Evolutionary conservation across 2,113 vertebrate genomes (phyloP), one percentile per base, ranked within the genome.

Genomic region (Orthonyx spaldingii): DNA sequence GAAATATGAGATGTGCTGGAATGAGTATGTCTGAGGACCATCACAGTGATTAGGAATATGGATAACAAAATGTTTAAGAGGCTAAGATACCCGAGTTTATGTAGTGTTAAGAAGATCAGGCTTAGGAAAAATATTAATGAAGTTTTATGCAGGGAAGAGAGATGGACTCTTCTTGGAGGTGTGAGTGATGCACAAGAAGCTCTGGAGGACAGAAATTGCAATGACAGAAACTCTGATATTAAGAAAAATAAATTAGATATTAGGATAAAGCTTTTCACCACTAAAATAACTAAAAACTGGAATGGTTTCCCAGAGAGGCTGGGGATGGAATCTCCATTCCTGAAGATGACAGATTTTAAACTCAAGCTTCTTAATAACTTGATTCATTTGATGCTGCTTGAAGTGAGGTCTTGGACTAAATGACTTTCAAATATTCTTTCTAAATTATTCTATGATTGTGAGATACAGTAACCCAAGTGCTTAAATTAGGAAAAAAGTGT

Each of bases 1-100:
- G 37, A 84, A 70, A 82, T 22, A 37, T 3, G 42, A n/a, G 44
- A 18, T 0, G 0, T 60, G 8, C 11, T 47, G 6, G 20, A 85
- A 30, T 71, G 12, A 79, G 8, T 16, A n/a, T 13, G 52, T 16
- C 41, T 86, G 39, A 76, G 23, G 71, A 59, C 3, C 11, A 50
- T 11, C 10, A 89, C 39, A 39, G 44, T 39, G 3, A 33, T 64
- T 37, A 47, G 8, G 9, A 55, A 3, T 3, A 11, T 14, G 7
- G 6, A 72, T 19, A 6, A 64, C 22, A 64, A 69, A 64, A 69
- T 69, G 9, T 56, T 76, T 69, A 46, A 80, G 33, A 76, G 22
- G 5, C 2, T 66, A 47, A 86, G 37, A 75, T 55, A 49, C 4
- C 5, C 12, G 18, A 65, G 5, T 23, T 56, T 84, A 5, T 57